Base-by-base conservation (phyloP, 2,113 vertebrate species). In the Brienomyrus longianalis region DNA sequence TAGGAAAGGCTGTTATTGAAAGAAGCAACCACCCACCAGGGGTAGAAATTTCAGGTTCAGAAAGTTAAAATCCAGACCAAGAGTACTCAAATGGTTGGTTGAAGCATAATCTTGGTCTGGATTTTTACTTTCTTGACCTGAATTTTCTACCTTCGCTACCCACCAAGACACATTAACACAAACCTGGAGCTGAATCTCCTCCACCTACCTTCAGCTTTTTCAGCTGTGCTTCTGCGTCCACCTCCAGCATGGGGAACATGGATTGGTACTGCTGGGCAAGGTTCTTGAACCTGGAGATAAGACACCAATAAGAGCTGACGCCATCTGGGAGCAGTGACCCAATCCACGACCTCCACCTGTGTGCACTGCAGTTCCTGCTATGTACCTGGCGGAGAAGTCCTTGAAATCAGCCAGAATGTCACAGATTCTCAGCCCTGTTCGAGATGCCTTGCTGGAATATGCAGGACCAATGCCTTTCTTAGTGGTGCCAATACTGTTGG, bases 391-490 rank as follows among this genome's bases (percentile, higher is more conserved):
- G 23, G 98, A 98, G 92, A 99, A 99, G 89, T 99, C 98, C 47
- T 97, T 97, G 3, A 98, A 99, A 91, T 99, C 98, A 0, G 97
- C 96, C 90, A 99, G 96, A 23, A 99, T 97, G 95, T 99, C 98
- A 50, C 98, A 99, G 15, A 99, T 93, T 19, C 98, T 97, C 31
- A 99, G 97, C 80, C 98, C 98, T 0, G 97, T 99, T 90, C 98
- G 96, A 80, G 98, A 97, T 0, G 98, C 98, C 94, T 99, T 99
- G 93, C 98, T 98, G 70, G 98, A 97, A 90, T 99, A 99, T 0
- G 98, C 98, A 48, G 98, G 98, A 92, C 98, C 98, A 8, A 99
- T 99, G 3, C 98, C 98, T 91, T 99, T 99, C 94, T 98, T 98
- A 91, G 98, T 99, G 90, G 98, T 99, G 94, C 98, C 98, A 87